These are phyloP conservation scores for Gallinago nigripennis DNA, from an alignment of 2,797 vertebrate genomes.

Conservation along the genomic window DNA sequence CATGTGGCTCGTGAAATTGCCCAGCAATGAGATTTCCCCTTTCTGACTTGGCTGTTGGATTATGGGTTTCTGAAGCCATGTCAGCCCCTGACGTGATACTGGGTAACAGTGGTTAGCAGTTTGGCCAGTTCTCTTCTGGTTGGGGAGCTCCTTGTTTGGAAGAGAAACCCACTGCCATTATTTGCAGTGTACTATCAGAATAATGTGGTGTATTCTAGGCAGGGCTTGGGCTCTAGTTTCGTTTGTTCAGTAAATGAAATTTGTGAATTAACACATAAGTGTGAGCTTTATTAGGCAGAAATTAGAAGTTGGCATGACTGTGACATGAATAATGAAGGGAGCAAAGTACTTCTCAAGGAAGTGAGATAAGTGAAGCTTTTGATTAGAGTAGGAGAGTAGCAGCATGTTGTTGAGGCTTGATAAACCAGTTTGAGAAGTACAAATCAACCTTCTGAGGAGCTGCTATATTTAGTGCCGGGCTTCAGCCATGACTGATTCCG, in stretches of 20 bases:
- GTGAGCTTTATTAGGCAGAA: neutral
- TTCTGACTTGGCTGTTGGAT: neutral
- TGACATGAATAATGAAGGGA: conserved; percentile 14
- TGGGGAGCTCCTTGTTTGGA: neutral
- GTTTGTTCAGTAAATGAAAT: conserved; percentile 14
- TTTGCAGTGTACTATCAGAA: neutral
- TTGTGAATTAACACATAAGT: neutral
- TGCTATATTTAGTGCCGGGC: neutral
- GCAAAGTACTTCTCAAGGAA: conserved; percentile 30
- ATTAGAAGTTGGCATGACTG: neutral
- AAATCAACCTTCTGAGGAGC: neutral
- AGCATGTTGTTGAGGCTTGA: neutral
- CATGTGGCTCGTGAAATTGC: conserved; percentile 30
- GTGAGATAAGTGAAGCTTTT: conserved; percentile 44
- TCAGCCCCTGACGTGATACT: neutral
- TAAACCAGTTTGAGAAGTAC: conserved; percentile 44
- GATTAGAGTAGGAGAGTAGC: conserved; percentile 19
- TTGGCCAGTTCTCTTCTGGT: neutral
- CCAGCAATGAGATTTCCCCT: neutral
- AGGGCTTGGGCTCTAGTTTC: neutral
- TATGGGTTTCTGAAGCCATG: neutral
- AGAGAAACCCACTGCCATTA: neutral
- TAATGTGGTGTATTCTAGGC: neutral
- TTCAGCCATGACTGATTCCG: neutral
- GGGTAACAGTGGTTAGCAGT: neutral